These are phyloP conservation scores for Tylochromis polylepis DNA, from an alignment of 2,113 vertebrate genomes.

Conservation along the genomic window DNA sequence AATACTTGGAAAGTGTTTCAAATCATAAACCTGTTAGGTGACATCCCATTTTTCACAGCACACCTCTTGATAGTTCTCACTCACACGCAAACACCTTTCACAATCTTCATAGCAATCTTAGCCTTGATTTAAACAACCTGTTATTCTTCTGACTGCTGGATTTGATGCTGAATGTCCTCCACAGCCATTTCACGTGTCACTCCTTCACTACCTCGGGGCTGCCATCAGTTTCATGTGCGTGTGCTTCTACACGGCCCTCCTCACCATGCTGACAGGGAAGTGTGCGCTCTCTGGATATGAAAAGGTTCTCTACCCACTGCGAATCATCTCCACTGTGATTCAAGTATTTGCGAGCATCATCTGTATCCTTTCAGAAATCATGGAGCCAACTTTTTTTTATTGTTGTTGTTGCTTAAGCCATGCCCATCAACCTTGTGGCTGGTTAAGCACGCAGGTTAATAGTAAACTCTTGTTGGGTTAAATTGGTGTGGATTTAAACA, in stretches of 20 bases:
- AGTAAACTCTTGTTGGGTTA: background rate
- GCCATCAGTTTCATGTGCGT: conserved; percentile 69
- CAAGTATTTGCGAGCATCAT: conserved; percentile 65
- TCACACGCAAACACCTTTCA: background rate
- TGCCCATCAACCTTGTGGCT: background rate
- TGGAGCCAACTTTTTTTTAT: background rate
- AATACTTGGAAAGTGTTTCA: background rate
- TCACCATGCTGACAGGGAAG: conserved; percentile 63
- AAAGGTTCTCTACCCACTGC: conserved; percentile 60
- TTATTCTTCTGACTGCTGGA: background rate
- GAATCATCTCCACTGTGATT: conserved; percentile 35
- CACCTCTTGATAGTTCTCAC: too few relatives aligned
- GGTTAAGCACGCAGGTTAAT: background rate
- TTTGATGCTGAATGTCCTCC: background rate
- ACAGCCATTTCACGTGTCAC: conserved; percentile 53
- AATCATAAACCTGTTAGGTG: background rate
- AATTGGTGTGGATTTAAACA: background rate
- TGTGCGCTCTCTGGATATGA: conserved; percentile 68
- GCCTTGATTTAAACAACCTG: background rate
- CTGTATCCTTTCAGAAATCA: conserved; percentile 71
- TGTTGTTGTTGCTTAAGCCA: background rate
- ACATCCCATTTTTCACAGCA: background rate
- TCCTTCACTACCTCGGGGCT: conserved; percentile 73
- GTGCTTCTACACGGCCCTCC: conserved; percentile 69
- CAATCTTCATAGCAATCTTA: background rate